These are phyloP conservation scores for Caenorhabditis sp. DNA, from an alignment of 2,888 invertebrate species.

Conservation along the genomic window DNA sequence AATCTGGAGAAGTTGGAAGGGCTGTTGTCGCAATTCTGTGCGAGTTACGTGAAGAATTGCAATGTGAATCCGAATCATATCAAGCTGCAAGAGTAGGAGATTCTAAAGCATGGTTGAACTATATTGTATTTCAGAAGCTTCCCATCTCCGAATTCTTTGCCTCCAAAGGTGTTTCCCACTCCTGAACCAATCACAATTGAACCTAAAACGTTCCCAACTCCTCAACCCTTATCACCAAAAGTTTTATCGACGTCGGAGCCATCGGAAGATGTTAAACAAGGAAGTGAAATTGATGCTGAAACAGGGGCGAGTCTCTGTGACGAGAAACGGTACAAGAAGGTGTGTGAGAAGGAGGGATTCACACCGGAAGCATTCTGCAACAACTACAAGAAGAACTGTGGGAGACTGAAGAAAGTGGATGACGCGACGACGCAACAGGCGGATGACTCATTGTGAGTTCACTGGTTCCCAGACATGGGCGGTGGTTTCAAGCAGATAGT, in stretches of 20 bases:
- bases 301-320: constrained; percentile 6
- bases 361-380: constrained; percentile 29
- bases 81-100: background rate
- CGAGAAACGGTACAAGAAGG: constrained; percentile 15
- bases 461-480: background rate
- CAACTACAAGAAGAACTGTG: constrained; percentile 32
- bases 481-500: background rate
- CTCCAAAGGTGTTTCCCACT: constrained; percentile 45
- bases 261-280: too few species aligned
- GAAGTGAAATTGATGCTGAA: too few species aligned
- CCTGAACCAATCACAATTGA: constrained; percentile 27
- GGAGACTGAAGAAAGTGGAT: constrained; percentile 39
- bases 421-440: constrained; percentile 35
- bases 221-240: constrained; percentile 16
- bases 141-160: constrained; percentile 13
- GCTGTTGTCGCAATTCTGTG: constrained; percentile 64
- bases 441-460: constrained; percentile 47
- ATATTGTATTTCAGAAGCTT: constrained; percentile 8
- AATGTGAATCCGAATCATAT: constrained; percentile 2
- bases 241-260: too few species aligned
- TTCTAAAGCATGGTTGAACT: background rate
- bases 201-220: constrained; percentile 44
- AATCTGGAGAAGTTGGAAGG: constrained; percentile 60
- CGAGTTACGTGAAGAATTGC: constrained; percentile 58
- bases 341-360: constrained; percentile 52